Evolutionary conservation across 23 tunicate genomes (phyloP), one percentile per base, ranked within the genome.

Genomic region (Halocynthia aurantium): DNA sequence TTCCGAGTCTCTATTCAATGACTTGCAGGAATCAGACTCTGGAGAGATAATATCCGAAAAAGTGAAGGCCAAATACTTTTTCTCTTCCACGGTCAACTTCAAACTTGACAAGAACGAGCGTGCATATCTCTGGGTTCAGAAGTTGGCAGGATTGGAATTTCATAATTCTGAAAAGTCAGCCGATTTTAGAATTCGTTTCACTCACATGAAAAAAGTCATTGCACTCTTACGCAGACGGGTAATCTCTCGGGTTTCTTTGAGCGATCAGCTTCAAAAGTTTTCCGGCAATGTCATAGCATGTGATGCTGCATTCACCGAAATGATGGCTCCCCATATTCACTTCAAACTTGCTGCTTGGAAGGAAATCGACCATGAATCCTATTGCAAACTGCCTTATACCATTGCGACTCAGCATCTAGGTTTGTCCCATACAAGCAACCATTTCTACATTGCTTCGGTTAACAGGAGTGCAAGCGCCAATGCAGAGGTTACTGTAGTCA

Each of bases 161-260:
- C 52, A 63, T 8, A 17, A 51, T 8, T 65, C 71, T 77, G 71
- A 60, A 6, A 31, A 7, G 62, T 20, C 55, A 7, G 52, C 52
- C 53, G 81, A 69, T 65, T 69, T 15, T 51, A 78, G 78, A 56
- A 12, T 55, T 6, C 17, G 70, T 21, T 78, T 57, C 53, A 73
- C 89, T 0, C 78, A 75, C 64, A 86, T 86, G 92, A 67, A 68
- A 15, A 61, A 19, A 11, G 57, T 78, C 9, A 83, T 83, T 15
- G 20, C 40, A 17, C 52, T 70, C 8, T 17, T 83, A 19, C 58
- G 87, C 8, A 51, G 54, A 6, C 81, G 72, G 61, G 51, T 83
- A 13, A 21, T 19, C 8, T 64, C 81, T 21, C 72, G 87, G 40
- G 19, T 83, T 7, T 57, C 75, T 17, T 67, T 83, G 22, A 76